These are phyloP conservation scores for Limnephilus marmoratus DNA, from an alignment of 2,888 invertebrate genomes.

Conservation along the genomic window DNA sequence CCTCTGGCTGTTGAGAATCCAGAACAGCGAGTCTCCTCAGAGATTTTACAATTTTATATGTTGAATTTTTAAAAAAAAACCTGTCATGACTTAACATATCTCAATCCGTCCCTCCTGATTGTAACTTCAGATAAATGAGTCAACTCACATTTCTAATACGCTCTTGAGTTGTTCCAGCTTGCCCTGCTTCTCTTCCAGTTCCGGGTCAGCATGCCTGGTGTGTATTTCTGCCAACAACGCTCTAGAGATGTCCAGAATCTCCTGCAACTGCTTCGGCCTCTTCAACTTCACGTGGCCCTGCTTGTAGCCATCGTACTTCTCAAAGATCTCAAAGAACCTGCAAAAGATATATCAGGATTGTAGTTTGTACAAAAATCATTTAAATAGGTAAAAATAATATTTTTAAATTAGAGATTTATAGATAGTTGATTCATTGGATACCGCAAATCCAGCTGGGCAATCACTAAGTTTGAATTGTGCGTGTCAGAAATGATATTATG, in stretches of 20 bases:
- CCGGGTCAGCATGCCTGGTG: conserved; percentile 90
- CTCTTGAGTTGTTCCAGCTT: conserved; percentile 98
- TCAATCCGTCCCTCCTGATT: conserved; percentile 2
- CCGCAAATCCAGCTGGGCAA: too few relatives aligned
- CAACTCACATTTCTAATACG: conserved; percentile 97
- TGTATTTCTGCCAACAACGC: conserved; percentile 93
- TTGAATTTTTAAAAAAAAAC: too few relatives aligned
- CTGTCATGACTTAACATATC: not conserved
- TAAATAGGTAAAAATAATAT: not conserved
- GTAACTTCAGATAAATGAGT: not conserved
- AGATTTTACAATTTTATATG: too few relatives aligned
- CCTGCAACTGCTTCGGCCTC: conserved; percentile 96
- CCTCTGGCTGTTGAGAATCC: not conserved
- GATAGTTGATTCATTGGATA: too few relatives aligned
- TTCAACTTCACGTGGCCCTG: conserved; percentile 98
- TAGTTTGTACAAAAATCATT: not conserved
- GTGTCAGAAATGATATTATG: too few relatives aligned
- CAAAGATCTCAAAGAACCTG: conserved; percentile 98
- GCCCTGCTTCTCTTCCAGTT: conserved; percentile 97
- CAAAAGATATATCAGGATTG: not conserved
- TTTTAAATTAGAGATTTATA: too few relatives aligned
- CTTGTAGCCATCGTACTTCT: conserved; percentile 96
- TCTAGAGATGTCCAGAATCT: conserved; percentile 97
- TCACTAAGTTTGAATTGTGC: too few relatives aligned
- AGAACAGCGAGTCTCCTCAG: too few relatives aligned